Conservation (phyloP, 2,797 vertebrate genomes). For the Poliocrania exsul region DNA sequence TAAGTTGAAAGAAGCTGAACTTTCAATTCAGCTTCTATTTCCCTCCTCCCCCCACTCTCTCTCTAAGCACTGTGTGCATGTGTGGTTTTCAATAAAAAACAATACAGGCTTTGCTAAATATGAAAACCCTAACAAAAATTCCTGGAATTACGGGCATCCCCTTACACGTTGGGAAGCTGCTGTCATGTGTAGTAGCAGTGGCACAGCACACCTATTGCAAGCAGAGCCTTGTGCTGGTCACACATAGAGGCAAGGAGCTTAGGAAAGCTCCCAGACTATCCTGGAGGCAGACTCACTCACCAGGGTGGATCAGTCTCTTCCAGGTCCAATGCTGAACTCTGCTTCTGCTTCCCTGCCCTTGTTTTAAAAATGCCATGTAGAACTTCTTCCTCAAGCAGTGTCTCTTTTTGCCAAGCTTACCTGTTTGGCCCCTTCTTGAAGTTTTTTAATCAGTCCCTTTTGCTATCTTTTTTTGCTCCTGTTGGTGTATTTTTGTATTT, state of each 20-base stretch:
- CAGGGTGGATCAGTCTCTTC: not conserved
- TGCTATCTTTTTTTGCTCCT: not conserved
- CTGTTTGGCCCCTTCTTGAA: not conserved
- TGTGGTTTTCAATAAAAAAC: not conserved
- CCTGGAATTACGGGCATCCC: not conserved
- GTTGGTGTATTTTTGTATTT: not conserved
- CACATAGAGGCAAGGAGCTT: not conserved
- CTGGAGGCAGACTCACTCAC: not conserved
- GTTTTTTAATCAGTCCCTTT: not conserved
- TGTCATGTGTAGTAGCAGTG: fast-evolving
- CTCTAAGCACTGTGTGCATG: not conserved
- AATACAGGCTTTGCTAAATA: not conserved
- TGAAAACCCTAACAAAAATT: not conserved
- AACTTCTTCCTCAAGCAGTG: not conserved
- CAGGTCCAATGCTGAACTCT: not conserved
- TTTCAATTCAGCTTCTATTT: constrained; percentile 12
- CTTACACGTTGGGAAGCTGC: not conserved
- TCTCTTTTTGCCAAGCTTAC: not conserved
- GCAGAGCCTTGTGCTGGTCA: not conserved
- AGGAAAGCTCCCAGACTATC: not conserved
- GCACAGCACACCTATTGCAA: fast-evolving
- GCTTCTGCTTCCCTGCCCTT: not conserved
- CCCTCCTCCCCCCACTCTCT: not conserved
- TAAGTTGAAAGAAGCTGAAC: constrained; percentile 52
- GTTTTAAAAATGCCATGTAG: not conserved